These are phyloP conservation scores for Andrena hattorfiana DNA, from an alignment of 2,888 invertebrate genomes.

Conservation along the genomic window DNA sequence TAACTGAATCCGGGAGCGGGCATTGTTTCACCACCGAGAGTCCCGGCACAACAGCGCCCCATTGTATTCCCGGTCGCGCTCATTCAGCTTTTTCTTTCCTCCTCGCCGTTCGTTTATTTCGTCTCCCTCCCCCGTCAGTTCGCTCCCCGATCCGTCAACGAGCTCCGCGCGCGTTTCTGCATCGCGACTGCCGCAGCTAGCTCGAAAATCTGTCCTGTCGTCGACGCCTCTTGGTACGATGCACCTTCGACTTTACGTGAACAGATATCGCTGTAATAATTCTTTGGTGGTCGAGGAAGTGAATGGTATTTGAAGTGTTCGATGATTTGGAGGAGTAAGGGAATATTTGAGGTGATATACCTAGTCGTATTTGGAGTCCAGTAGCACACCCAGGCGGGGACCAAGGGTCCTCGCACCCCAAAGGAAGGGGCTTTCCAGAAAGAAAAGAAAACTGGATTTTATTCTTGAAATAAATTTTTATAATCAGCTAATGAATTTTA, in stretches of 20 bases:
- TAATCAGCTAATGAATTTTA: no score
- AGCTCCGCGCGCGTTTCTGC: slow-evolving; percentile 38
- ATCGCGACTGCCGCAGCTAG: slow-evolving; percentile 12
- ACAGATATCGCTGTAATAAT: background rate
- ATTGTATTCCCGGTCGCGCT: slow-evolving; percentile 74
- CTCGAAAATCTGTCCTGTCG: slow-evolving; percentile 24
- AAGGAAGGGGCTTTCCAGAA: no score
- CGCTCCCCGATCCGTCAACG: slow-evolving; percentile 59
- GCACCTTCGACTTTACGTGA: background rate
- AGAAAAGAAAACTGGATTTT: no score
- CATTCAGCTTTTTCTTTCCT: slow-evolving; percentile 68
- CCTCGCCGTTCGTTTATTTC: slow-evolving; percentile 32
- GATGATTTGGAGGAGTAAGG: no score
- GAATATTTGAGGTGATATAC: no score
- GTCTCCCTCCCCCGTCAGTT: slow-evolving; percentile 22
- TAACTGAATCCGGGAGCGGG: slow-evolving; percentile 76
- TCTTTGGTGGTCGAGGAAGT: no score
- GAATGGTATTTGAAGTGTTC: no score
- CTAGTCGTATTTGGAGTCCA: no score
- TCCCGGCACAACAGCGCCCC: slow-evolving; percentile 73
- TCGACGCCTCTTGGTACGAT: background rate
- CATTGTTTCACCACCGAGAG: slow-evolving; percentile 73
- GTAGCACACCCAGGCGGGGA: no score
- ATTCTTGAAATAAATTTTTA: no score
- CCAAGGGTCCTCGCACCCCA: no score